Base-by-base conservation (phyloP, 2,888 invertebrate genomes). In the Laspeyria flexula region DNA sequence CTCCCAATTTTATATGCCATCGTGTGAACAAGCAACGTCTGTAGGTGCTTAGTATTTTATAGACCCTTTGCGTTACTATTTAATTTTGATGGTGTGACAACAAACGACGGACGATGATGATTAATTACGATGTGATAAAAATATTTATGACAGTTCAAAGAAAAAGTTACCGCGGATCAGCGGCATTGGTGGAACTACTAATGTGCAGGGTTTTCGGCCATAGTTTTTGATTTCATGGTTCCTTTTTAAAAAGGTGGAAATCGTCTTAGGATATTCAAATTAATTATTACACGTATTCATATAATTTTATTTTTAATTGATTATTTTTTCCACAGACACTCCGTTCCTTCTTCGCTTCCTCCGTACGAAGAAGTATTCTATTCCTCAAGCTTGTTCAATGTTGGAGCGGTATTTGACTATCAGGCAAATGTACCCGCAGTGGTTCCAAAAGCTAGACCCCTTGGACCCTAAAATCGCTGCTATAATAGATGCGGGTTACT, bases 381-480 rank as follows among this genome's bases (percentile, higher is more conserved):
- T 98, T 13, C 96, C 96, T 0, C 94, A 96, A 80, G 96, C 98
- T 0, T 96, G 97, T 71, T 96, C 96, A 58, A 96, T 98, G 95
- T 85, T 98, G 62, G 97, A 98, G 81, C 94, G 96, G 40, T 98
- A 98, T 83, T 90, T 98, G 46, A 96, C 96, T 23, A 96, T 97
- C 62, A 93, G 98, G 4, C 96, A 97, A 81, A 92, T 97, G 72
- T 96, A 97, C 75, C 96, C 97, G 0, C 94, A 96, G 42, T 97
- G 97, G 97, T 98, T 97, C 90, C 94, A 94, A 65, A 95, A 96
- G 50, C 88, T 97, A 40, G 96, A 97, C 74, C 95, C 96, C 43
- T 92, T 96, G 51, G 97, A 97, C 77, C 95, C 96, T 0, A 95
- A 95, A 42, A 92, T 98, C 54, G 94, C 95, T 13, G 96, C 96